These are phyloP conservation scores for Neuroterus valhalla DNA, from an alignment of 1,140 invertebrate species.

Conservation along the genomic window DNA sequence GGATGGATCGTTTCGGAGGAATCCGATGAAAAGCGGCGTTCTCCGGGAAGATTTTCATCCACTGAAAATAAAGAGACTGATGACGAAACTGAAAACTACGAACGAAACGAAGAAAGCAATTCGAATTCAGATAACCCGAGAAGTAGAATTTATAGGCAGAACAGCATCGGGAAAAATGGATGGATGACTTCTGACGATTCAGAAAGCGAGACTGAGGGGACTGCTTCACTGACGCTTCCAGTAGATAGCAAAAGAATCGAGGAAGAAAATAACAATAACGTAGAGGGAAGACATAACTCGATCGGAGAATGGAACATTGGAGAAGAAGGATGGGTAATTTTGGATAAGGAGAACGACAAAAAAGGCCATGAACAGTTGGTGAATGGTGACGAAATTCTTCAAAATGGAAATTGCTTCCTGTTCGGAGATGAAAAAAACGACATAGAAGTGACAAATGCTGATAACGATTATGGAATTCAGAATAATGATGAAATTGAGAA, in stretches of 20 bases:
- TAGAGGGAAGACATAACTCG: not conserved
- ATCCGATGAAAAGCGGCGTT: conserved; percentile 19
- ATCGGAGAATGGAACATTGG: not conserved
- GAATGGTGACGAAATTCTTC: not conserved
- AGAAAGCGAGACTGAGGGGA: conserved; percentile 58
- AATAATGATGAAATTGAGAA: conserved; percentile 44
- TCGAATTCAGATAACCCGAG: conserved; percentile 29
- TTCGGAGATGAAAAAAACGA: conserved; percentile 18
- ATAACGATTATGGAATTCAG: no score
- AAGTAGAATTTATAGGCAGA: conserved; percentile 44
- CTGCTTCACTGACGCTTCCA: conserved; percentile 38
- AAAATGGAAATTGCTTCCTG: not conserved
- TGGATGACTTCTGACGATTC: conserved; percentile 65
- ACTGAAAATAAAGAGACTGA: not conserved
- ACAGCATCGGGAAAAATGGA: conserved; percentile 61
- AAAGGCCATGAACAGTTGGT: not conserved
- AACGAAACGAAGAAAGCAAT: conserved; percentile 14
- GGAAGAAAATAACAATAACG: conserved; percentile 33
- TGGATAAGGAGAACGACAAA: not conserved
- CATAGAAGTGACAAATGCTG: no score
- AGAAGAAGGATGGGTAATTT: conserved; percentile 30
- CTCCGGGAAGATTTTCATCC: not conserved
- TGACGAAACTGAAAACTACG: conserved; percentile 2
- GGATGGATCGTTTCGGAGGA: conserved; percentile 68
- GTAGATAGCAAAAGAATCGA: not conserved